Base-by-base conservation (phyloP, 2,888 invertebrate genomes). In the Ischnura elegans region DNA sequence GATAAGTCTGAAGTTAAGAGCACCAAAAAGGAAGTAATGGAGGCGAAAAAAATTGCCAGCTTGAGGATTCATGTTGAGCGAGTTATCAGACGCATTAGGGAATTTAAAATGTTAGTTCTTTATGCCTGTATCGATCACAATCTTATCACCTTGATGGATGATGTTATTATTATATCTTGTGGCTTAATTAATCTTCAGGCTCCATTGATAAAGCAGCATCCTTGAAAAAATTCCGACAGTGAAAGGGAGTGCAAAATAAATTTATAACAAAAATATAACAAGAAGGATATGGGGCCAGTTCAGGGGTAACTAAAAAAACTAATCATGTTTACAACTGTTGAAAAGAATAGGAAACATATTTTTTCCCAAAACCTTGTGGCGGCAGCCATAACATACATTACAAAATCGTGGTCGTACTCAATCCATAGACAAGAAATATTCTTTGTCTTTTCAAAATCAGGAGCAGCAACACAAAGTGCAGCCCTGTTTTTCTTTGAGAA, bases 211-310 rank as follows among this genome's bases (percentile, higher is more conserved):
- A 43, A 45, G 45, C 19, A 43, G 21, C 42, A 19, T 42, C 45
- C 45, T 19, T 55, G 55, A 19, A 55, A 55, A 55, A 55, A 19
- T 93, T 29, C 87, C 84, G 42, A 94, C 19, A 8, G 93, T 86
- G 84, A 93, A 51, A 19, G 93, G 47, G 19, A 93, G 36, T 13
- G 90, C 36, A 25, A 90, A 93, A 45, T 93, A 66, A 61, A 47
- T 47, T 47, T 29, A 55, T 55, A 36, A 87, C 76, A 87, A 61
- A 55, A 87, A 93, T 25, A 42, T 55, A 47, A 47, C 13, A 13
- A 47, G 47, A 47, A 47, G 47, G 47, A 47, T 47, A 47, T 47
- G 13, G 47, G 47, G 47, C 47, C 47, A 47, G 47, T 47, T 47
- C 47, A 8, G 47, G 47, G 47, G 47, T 5, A 47, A 47, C 13